These are phyloP conservation scores for Tapera naevia DNA, from an alignment of 2,797 vertebrate genomes.

Conservation along the genomic window DNA sequence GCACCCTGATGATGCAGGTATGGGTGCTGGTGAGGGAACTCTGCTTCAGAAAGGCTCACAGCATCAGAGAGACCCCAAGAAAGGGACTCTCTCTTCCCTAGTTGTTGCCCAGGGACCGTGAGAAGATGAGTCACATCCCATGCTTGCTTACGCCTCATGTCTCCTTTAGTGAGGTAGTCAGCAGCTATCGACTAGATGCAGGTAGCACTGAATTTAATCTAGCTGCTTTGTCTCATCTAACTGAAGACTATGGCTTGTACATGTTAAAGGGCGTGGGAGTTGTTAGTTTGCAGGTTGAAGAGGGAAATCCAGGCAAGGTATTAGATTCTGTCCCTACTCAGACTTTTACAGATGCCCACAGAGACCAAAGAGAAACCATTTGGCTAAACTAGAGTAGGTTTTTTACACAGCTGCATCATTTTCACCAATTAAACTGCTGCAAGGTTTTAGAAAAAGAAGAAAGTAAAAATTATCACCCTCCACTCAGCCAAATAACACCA, in stretches of 20 bases:
- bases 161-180: not conserved
- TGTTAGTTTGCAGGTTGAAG: not conserved
- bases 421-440: not conserved
- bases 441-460: not conserved
- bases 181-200: not conserved
- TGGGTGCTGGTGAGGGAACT: not conserved
- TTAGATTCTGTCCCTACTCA: not conserved
- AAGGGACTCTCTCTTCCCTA: not conserved
- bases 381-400: not conserved
- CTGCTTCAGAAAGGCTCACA: not conserved
- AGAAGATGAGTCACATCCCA: not conserved
- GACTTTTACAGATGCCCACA: not conserved
- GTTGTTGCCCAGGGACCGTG: not conserved
- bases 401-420: not conserved
- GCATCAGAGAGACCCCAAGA: not conserved
- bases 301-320: not conserved
- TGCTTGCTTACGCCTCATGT: accelerated
- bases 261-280: not conserved
- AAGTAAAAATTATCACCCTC: not conserved
- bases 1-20: not conserved
- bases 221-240: not conserved
- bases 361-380: not conserved
- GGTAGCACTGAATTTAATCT: not conserved
- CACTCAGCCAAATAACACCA: not conserved
- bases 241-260: not conserved